phyloP scores from a whole-genome alignment of 2,113 vertebrate species.

The Potamarius usumacintae region DNA sequence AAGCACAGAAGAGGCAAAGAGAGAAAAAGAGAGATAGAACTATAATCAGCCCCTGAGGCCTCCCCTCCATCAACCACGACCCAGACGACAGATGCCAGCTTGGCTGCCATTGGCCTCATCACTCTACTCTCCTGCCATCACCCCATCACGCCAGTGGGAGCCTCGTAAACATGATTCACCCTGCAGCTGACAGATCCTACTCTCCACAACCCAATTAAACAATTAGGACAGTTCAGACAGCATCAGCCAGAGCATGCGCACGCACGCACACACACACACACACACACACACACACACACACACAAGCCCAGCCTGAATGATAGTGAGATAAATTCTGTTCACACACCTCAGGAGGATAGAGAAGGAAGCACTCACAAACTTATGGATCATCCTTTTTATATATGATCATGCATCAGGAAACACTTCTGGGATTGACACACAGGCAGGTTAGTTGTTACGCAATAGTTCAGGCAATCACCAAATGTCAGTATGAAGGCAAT shows the following conservation, averaged over 20 bases:
- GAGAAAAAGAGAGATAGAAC: slow-evolving; percentile 14
- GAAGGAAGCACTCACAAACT: background rate
- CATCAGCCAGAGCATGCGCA: slow-evolving; percentile 56
- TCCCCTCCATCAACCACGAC: slow-evolving; percentile 39
- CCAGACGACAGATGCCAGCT: slow-evolving; percentile 69
- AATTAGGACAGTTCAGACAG: slow-evolving; percentile 71
- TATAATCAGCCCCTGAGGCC: slow-evolving; percentile 15
- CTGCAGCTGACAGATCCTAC: slow-evolving; percentile 65
- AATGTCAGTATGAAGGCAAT: no score
- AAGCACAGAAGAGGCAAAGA: background rate
- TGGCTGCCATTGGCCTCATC: slow-evolving; percentile 68
- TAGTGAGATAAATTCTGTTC: slow-evolving; percentile 20
- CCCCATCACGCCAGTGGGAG: slow-evolving; percentile 63
- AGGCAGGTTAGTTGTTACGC: no score
- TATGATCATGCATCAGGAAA: background rate
- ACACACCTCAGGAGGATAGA: background rate
- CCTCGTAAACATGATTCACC: slow-evolving; percentile 68
- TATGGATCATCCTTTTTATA: background rate
- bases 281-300: background rate
- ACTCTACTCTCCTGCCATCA: slow-evolving; percentile 54
- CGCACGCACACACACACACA: background rate
- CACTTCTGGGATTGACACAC: no score
- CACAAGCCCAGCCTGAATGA: background rate
- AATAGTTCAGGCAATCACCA: no score
- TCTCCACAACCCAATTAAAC: slow-evolving; percentile 68